phyloP scores from a whole-genome alignment of 2,888 invertebrate genomes.

The Serrognathus titanus region DNA sequence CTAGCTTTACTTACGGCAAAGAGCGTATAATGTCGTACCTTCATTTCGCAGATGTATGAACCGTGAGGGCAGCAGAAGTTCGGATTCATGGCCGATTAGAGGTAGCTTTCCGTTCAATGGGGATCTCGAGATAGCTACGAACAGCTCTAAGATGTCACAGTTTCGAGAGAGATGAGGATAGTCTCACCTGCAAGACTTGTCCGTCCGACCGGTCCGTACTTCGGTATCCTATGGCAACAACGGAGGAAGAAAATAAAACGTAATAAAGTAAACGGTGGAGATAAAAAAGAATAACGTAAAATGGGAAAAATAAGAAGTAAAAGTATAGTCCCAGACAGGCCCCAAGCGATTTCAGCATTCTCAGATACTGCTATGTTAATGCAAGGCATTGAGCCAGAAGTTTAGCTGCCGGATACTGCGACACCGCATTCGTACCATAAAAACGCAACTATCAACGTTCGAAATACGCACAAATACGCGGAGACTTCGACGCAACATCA shows the following conservation, averaged over 20 bases:
- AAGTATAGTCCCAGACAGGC: slow-evolving; percentile 44
- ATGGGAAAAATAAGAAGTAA: slow-evolving; percentile 45
- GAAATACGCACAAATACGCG: too few species aligned
- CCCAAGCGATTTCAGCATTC: slow-evolving; percentile 39
- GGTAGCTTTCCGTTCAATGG: slow-evolving; percentile 20
- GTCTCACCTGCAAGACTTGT: slow-evolving; percentile 40
- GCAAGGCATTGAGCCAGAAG: background rate
- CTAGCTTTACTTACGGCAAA: slow-evolving; percentile 36
- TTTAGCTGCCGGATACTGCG: background rate
- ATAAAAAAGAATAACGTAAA: slow-evolving; percentile 37
- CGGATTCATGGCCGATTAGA: slow-evolving; percentile 44
- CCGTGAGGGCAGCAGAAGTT: slow-evolving; percentile 34
- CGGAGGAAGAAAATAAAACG: slow-evolving; percentile 41
- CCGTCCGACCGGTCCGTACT: background rate
- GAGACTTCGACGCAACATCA: too few species aligned
- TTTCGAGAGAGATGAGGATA: slow-evolving; percentile 19
- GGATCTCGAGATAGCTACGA: slow-evolving; percentile 23
- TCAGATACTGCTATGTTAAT: slow-evolving; percentile 26
- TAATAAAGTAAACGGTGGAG: slow-evolving; percentile 33
- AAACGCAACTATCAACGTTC: too few species aligned
- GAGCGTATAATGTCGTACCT: slow-evolving; percentile 12
- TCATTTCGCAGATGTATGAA: slow-evolving; percentile 13
- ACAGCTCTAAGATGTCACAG: slow-evolving; percentile 6
- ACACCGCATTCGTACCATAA: too few species aligned
- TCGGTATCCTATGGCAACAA: slow-evolving; percentile 32